Evolutionary conservation across 2,888 invertebrate genomes (phyloP).

Genomic region (Polyommatus icarus): DNA sequence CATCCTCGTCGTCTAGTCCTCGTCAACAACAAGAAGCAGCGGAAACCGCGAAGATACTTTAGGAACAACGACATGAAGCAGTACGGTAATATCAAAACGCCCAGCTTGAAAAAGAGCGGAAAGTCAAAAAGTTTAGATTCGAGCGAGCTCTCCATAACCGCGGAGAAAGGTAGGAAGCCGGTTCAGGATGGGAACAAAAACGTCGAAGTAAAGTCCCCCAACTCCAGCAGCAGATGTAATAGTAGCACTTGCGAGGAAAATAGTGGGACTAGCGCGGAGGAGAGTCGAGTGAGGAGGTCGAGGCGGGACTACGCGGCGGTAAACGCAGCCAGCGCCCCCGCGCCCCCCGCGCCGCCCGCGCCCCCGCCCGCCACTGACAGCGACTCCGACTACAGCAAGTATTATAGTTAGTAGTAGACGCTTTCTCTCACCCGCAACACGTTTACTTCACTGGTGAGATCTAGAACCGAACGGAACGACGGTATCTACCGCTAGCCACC

Average conservation of each 20-base stretch:
- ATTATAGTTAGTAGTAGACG: slow-evolving; percentile 79
- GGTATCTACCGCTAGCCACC: slow-evolving; percentile 38
- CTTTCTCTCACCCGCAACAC: slow-evolving; percentile 60
- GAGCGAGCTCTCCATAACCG: slow-evolving; percentile 85
- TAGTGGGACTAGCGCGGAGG: slow-evolving; percentile 54
- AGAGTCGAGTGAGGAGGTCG: slow-evolving; percentile 45
- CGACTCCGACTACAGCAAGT: slow-evolving; percentile 79
- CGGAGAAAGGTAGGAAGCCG: slow-evolving; percentile 63
- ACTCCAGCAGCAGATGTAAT: slow-evolving; percentile 52
- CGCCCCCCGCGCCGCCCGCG: slow-evolving; percentile 41
- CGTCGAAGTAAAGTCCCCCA: slow-evolving; percentile 47
- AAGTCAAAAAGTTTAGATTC: slow-evolving; percentile 93
- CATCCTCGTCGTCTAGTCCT: slow-evolving; percentile 88
- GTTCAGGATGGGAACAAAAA: slow-evolving; percentile 44
- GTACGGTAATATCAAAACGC: slow-evolving; percentile 55
- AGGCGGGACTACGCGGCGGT: slow-evolving; percentile 55
- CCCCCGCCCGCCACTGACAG: slow-evolving; percentile 53
- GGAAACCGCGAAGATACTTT: slow-evolving; percentile 64
- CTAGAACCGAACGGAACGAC: slow-evolving; percentile 37
- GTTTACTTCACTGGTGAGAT: slow-evolving; percentile 49
- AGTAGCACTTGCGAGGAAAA: slow-evolving; percentile 58
- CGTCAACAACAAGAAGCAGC: slow-evolving; percentile 84
- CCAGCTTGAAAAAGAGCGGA: slow-evolving; percentile 84
- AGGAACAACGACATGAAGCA: slow-evolving; percentile 56
- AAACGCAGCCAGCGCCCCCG: slow-evolving; percentile 35